phyloP scores from a whole-genome alignment of 2,113 vertebrate genomes.

The Gnathonemus longibarbis region DNA sequence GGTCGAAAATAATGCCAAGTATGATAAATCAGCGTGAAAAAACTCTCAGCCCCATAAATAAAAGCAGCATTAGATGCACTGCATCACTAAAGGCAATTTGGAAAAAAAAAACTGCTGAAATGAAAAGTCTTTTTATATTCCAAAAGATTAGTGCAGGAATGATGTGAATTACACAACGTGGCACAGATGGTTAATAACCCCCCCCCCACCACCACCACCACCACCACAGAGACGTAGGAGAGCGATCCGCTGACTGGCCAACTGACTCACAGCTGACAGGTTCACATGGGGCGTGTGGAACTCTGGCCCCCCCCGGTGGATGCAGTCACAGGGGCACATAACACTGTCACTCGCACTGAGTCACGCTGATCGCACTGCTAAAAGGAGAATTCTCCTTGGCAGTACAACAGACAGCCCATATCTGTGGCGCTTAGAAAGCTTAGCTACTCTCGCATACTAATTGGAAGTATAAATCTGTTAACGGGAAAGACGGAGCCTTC shows the following conservation, averaged over 20 bases:
- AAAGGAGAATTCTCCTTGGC: conserved; percentile 1
- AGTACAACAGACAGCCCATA: background rate
- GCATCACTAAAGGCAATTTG: background rate
- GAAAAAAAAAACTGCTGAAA: background rate
- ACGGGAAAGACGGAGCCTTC: background rate
- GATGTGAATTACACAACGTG: background rate
- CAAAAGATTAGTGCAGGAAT: background rate
- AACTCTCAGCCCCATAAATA: background rate
- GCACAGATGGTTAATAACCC: background rate
- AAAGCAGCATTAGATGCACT: background rate
- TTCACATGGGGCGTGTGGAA: background rate
- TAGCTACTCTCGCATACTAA: background rate
- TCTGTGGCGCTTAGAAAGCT: background rate
- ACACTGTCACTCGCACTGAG: background rate
- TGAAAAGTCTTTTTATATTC: background rate
- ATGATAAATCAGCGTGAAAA: background rate
- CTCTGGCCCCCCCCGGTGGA: conserved; percentile 8
- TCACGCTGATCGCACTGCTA: background rate
- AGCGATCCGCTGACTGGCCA: background rate
- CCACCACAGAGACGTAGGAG: background rate
- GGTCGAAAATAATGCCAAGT: background rate
- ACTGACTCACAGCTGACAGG: background rate
- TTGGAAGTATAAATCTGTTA: background rate
- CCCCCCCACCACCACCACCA: no score
- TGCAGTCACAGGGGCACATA: background rate